Evolutionary conservation across 30 jellyfish, hydroid and myxozoan genomes (phyloP).

Genomic region (Aurelia sp.): DNA sequence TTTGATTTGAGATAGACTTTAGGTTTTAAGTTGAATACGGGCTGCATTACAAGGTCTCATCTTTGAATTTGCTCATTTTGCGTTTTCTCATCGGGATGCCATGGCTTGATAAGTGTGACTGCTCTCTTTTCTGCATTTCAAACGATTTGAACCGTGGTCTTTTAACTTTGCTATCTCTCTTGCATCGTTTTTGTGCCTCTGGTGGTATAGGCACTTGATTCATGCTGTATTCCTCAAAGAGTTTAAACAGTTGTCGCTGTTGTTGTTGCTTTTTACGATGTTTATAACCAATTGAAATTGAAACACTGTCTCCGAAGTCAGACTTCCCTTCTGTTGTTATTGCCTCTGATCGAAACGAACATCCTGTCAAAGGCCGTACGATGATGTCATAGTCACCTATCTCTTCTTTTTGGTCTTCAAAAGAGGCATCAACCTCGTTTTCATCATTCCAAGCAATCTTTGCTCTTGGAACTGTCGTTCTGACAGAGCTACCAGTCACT

Average conservation of each 20-base stretch:
- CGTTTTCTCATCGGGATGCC: too few species aligned
- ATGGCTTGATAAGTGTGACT: too few species aligned
- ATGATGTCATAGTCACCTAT: slow-evolving; percentile 26
- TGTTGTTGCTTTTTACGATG: background rate
- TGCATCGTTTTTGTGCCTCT: slow-evolving; percentile 13
- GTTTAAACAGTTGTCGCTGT: slow-evolving; percentile 13
- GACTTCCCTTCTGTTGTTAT: slow-evolving; percentile 13
- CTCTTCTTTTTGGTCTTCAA: background rate
- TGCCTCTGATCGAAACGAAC: slow-evolving; percentile 40
- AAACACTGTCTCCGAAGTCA: slow-evolving; percentile 26
- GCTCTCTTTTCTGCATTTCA: too few species aligned
- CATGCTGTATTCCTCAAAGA: slow-evolving; percentile 52
- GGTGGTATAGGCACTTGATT: slow-evolving; percentile 67
- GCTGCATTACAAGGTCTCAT: too few species aligned
- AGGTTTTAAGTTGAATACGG: too few species aligned
- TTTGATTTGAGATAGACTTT: too few species aligned
- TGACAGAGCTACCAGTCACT: background rate
- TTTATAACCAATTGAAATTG: background rate
- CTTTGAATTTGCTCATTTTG: too few species aligned
- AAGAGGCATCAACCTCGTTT: background rate
- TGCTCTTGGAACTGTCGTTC: background rate
- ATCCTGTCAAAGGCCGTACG: slow-evolving; percentile 35
- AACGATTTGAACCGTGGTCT: too few species aligned
- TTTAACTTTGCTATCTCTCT: too few species aligned
- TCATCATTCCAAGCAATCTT: background rate